Conservation (phyloP, 2,113 vertebrate genomes). For the Myiozetetes cayanensis region DNA sequence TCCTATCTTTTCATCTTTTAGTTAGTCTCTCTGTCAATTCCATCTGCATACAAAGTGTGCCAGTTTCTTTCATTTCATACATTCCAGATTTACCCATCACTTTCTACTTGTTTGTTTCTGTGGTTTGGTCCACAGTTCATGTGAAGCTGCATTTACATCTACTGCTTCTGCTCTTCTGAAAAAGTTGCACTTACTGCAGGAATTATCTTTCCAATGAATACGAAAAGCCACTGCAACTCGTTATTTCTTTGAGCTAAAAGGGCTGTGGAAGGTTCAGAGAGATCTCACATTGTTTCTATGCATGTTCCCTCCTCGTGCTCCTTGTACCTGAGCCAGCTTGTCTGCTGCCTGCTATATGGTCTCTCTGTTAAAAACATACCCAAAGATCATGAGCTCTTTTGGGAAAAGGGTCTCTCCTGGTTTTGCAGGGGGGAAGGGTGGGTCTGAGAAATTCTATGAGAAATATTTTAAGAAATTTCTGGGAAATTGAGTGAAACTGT, state of each 20-base stretch:
- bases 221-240: not conserved
- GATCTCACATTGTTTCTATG: accelerated
- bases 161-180: not conserved
- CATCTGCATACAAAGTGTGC: not conserved
- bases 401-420: not conserved
- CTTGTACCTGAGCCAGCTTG: not conserved
- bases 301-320: not conserved
- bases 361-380: not conserved
- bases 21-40: not conserved
- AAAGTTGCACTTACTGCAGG: not conserved
- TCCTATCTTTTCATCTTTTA: not conserved
- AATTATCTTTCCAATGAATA: not conserved
- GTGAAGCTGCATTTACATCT: not conserved
- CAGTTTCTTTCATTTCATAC: not conserved
- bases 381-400: not conserved
- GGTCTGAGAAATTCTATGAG: not conserved
- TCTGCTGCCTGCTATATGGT: not conserved
- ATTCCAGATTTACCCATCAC: not conserved
- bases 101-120: not conserved
- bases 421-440: accelerated
- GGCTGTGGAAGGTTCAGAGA: not conserved
- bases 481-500: not conserved
- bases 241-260: not conserved
- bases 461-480: not conserved
- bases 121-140: not conserved